Evolutionary conservation across 2,888 invertebrate species (phyloP).

Genomic region (Tanytarsus gracilentus): DNA sequence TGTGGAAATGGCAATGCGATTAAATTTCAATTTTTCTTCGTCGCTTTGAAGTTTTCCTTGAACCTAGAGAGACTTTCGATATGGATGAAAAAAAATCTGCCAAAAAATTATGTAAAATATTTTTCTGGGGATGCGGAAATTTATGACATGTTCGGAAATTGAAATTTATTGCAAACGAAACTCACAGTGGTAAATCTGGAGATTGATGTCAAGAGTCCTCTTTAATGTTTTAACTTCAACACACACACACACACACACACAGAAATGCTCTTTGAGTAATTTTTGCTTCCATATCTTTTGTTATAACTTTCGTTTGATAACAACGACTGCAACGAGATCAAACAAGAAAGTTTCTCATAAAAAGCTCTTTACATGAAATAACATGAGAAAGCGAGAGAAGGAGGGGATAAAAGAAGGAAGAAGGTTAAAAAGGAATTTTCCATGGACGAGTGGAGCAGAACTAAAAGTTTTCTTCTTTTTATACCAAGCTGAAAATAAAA

Average conservation of each 20-base stretch:
- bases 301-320: background rate
- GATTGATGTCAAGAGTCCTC: constrained; percentile 28
- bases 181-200: background rate
- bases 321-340: constrained; percentile 7
- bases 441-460: background rate
- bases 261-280: constrained; percentile 13
- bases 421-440: background rate
- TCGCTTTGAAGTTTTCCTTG: too few relatives aligned
- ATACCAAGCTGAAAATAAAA: background rate
- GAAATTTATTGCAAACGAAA: constrained; percentile 6
- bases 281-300: constrained; percentile 10
- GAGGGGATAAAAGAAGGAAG: background rate
- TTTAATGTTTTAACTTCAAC: constrained; percentile 6
- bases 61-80: background rate
- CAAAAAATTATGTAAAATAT: background rate
- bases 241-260: too few relatives aligned
- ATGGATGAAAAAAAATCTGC: background rate
- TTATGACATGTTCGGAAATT: constrained; percentile 22
- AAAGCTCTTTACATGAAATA: background rate
- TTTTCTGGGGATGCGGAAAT: background rate
- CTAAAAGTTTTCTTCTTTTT: background rate
- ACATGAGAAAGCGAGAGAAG: background rate
- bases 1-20: too few relatives aligned
- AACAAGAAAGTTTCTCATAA: constrained; percentile 1
- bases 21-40: too few relatives aligned